Evolutionary conservation across 2,888 invertebrate genomes (phyloP).

Genomic region (Chrysopilus asiliformis): DNA sequence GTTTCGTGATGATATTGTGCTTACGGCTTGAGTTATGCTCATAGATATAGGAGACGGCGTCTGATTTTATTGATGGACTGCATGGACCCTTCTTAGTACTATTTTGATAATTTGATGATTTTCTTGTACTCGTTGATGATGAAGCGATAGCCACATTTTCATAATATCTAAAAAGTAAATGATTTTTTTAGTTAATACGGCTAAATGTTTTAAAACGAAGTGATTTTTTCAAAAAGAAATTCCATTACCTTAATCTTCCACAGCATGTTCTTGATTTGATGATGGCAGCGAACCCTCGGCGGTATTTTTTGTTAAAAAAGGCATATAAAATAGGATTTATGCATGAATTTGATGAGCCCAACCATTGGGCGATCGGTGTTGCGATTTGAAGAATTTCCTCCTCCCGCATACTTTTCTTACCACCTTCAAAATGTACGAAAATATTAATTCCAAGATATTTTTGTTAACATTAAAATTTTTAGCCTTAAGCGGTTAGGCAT

Average conservation of each 20-base stretch:
- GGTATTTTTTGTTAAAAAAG: slow-evolving; percentile 88
- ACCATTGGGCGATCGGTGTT: slow-evolving; percentile 82
- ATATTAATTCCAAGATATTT: neutral
- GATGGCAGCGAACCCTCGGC: slow-evolving; percentile 79
- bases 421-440: slow-evolving; percentile 17
- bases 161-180: slow-evolving; percentile 45
- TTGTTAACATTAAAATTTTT: neutral
- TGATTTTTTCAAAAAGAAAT: neutral
- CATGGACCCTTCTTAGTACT: slow-evolving; percentile 37
- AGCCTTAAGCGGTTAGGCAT: no score
- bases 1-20: slow-evolving; percentile 32
- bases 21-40: slow-evolving; percentile 32
- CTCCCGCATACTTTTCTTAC: slow-evolving; percentile 54
- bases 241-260: slow-evolving; percentile 50
- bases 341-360: slow-evolving; percentile 88
- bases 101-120: slow-evolving; percentile 74
- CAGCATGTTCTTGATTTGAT: slow-evolving; percentile 76
- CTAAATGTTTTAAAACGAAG: neutral
- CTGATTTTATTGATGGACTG: slow-evolving; percentile 41
- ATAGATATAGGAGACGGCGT: slow-evolving; percentile 44
- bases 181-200: neutral
- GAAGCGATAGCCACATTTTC: slow-evolving; percentile 77
- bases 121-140: slow-evolving; percentile 71
- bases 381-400: slow-evolving; percentile 66
- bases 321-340: slow-evolving; percentile 91